Evolutionary conservation across 2,113 vertebrate genomes (phyloP).

Genomic region (Dicaeum eximium): DNA sequence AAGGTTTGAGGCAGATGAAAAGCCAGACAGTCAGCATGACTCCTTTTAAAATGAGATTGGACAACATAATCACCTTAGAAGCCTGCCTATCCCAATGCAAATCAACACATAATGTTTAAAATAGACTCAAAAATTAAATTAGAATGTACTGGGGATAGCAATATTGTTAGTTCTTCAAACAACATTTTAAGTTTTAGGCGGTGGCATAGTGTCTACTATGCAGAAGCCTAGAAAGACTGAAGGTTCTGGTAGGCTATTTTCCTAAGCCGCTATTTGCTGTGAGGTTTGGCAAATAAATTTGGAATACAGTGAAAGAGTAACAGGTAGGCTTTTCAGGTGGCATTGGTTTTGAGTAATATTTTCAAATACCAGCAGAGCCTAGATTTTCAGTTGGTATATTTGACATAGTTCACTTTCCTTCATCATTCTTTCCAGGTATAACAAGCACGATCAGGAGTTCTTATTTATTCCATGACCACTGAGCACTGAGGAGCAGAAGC

Average conservation of each 20-base stretch:
- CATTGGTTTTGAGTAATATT: background rate
- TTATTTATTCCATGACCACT: background rate
- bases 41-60: background rate
- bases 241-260: background rate
- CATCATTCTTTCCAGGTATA: background rate
- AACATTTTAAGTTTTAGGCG: background rate
- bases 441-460: background rate
- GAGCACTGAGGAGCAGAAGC: background rate
- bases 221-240: background rate
- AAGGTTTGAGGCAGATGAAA: background rate
- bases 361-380: background rate
- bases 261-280: background rate
- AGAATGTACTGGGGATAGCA: background rate
- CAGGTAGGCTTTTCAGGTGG: background rate
- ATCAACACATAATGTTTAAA: background rate
- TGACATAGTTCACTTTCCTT: background rate
- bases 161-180: background rate
- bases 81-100: background rate
- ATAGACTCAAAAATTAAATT: background rate
- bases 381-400: background rate
- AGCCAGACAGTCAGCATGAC: background rate
- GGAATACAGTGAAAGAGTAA: background rate
- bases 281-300: background rate
- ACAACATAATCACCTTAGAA: background rate
- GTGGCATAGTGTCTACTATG: background rate